phyloP scores from a whole-genome alignment of 1,140 invertebrate species.

The Drosophila sp. region DNA sequence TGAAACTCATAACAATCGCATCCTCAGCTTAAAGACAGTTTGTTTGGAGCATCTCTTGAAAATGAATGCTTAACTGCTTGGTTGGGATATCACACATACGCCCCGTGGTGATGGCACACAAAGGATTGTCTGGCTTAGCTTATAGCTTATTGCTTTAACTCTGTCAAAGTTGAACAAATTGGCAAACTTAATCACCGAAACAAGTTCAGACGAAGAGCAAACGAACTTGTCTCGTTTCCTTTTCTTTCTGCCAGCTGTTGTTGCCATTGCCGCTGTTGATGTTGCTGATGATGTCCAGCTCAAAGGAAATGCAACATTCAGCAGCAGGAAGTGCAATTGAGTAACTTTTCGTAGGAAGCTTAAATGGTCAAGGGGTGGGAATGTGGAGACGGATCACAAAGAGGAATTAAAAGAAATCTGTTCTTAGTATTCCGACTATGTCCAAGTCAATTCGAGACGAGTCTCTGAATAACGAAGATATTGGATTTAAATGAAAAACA shows the following conservation, averaged over 20 bases:
- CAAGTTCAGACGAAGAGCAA: conserved; percentile 52
- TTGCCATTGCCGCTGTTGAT: conserved; percentile 3
- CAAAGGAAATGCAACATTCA: conserved; percentile 73
- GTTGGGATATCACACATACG: conserved; percentile 8
- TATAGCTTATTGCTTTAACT: conserved; percentile 46
- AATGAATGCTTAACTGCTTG: background rate
- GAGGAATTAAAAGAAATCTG: conserved; percentile 1
- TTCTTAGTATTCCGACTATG: conserved; percentile 10
- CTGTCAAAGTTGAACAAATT: conserved; percentile 39
- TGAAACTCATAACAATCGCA: too few species aligned
- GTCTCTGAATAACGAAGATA: conserved; percentile 55
- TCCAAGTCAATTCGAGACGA: conserved; percentile 37
- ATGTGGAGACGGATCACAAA: background rate
- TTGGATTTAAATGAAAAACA: conserved; percentile 68
- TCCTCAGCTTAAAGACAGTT: too few species aligned
- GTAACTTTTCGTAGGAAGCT: conserved; percentile 53
- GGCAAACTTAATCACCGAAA: conserved; percentile 64
- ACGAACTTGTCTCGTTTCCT: conserved; percentile 27
- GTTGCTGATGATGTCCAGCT: conserved; percentile 33
- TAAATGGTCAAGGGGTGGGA: conserved; percentile 14
- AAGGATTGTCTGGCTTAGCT: conserved; percentile 24
- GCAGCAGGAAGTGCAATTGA: conserved; percentile 66
- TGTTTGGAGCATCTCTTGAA: background rate
- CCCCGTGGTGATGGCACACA: conserved; percentile 13
- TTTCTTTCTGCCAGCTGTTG: conserved; percentile 6